Conservation (phyloP, 2,888 invertebrate genomes). For the Candidula unifasciata region DNA sequence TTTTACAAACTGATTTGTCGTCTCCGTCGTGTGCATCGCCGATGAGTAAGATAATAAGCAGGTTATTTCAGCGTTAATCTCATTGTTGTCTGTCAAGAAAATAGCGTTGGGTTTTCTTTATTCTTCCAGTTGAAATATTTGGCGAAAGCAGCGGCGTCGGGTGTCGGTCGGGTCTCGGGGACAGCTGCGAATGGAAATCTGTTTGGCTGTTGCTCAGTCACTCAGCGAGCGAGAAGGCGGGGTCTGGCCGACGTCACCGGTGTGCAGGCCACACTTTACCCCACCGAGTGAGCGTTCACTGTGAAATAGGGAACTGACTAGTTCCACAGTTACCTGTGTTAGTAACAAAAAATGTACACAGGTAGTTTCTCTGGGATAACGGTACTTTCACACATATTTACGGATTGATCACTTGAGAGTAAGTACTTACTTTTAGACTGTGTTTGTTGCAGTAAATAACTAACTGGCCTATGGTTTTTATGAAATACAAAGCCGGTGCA, state of each 20-base stretch:
- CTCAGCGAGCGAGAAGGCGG: conserved; percentile 41
- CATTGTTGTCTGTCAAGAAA: not conserved
- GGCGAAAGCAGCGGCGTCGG: too few species aligned
- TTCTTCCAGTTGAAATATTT: not conserved
- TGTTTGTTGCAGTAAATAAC: too few species aligned
- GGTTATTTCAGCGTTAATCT: not conserved
- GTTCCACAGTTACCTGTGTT: conserved; percentile 39
- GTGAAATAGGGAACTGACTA: not conserved
- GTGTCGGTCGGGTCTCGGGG: not conserved
- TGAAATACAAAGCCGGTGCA: too few species aligned
- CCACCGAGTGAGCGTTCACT: conserved; percentile 22
- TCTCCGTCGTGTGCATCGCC: too few species aligned
- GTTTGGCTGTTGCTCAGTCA: conserved; percentile 37
- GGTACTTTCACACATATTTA: not conserved
- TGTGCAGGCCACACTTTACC: conserved; percentile 28
- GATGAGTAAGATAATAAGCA: not conserved
- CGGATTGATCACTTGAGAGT: not conserved
- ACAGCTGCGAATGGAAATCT: conserved; percentile 15
- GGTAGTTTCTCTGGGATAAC: not conserved
- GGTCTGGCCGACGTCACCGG: conserved; percentile 36
- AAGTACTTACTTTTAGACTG: not conserved
- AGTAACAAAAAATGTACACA: not conserved
- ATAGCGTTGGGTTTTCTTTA: conserved; percentile 1
- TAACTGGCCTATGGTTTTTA: too few species aligned
- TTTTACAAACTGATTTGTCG: too few species aligned